Percentiles rank a stretch among this genome's conserved stretches.
Evolutionary conservation across 1,140 invertebrate genomes (phyloP).

Genomic region (Atta texana): DNA sequence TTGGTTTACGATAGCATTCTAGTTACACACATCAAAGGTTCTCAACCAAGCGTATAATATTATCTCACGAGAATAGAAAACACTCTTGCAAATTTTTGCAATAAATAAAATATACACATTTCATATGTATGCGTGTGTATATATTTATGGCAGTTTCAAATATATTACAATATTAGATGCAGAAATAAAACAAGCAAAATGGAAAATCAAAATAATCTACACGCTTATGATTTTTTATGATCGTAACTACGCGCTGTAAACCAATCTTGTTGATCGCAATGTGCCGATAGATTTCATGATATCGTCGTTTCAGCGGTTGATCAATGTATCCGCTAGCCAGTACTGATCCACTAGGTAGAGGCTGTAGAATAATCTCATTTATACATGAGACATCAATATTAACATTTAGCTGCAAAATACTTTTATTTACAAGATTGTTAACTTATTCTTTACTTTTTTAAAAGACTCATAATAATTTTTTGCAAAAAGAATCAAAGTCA

Average conservation of each 20-base stretch:
- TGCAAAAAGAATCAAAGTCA: neutral
- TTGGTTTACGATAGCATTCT: constrained; percentile 39
- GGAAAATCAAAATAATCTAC: neutral
- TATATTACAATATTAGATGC: neutral
- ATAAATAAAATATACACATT: neutral
- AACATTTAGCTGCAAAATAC: neutral
- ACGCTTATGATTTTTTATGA: neutral
- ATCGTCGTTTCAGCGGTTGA: constrained; percentile 72
- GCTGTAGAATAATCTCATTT: constrained; percentile 21
- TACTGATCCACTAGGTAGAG: constrained; percentile 57
- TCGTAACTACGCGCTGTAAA: constrained; percentile 61
- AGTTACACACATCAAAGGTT: neutral
- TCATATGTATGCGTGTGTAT: neutral
- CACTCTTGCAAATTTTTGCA: neutral
- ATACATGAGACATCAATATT: constrained; percentile 35
- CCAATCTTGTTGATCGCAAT: constrained; percentile 71
- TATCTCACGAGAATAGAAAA: neutral
- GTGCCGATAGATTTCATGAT: constrained; percentile 71
- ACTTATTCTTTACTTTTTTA: neutral
- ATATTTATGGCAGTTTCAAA: neutral
- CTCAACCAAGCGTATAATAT: constrained; percentile 3
- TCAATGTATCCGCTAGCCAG: constrained; percentile 39
- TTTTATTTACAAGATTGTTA: neutral
- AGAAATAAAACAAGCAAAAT: neutral
- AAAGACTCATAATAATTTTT: neutral